A percentile compares a stretch with the other conserved stretches of the same genome.
Evolutionary conservation across 2,888 invertebrate species (phyloP).

Genomic region (Dinocampus coccinellae): DNA sequence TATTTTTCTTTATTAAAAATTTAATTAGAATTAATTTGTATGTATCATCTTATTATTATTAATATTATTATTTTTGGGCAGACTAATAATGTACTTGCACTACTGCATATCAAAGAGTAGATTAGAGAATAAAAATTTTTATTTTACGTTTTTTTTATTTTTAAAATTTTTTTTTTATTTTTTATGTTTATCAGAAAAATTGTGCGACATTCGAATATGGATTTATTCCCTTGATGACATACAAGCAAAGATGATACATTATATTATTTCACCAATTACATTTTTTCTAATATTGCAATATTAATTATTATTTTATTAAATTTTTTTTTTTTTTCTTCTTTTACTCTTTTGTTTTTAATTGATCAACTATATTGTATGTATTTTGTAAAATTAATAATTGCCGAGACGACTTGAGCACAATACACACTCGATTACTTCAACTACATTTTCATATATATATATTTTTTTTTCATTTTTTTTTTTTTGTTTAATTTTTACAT

Average conservation of each 20-base stretch:
- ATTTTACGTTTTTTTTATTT: too few species aligned
- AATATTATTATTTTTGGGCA: not conserved
- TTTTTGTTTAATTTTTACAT: not conserved
- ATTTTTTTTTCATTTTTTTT: too few species aligned
- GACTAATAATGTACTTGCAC: constrained; percentile 26
- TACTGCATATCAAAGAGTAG: constrained; percentile 35
- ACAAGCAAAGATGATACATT: constrained; percentile 8
- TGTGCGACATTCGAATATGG: not conserved
- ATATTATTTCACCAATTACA: constrained; percentile 23
- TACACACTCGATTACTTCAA: constrained; percentile 2
- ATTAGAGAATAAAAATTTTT: constrained; percentile 23
- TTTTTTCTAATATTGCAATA: not conserved
- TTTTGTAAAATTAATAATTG: constrained; percentile 4
- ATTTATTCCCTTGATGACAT: constrained; percentile 2
- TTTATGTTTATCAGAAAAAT: not conserved
- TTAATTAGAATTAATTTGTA: not conserved
- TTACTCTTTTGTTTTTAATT: not conserved
- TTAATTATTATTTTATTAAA: constrained; percentile 24
- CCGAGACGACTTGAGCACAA: constrained; percentile 15
- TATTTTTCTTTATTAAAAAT: not conserved
- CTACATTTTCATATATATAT: too few species aligned
- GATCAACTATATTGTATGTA: not conserved
- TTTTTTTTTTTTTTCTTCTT: not conserved
- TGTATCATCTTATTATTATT: not conserved
- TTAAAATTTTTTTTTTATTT: too few species aligned